Conservation (phyloP, 2,888 invertebrate genomes). For the Hydrotaea cyrtoneurina region DNA sequence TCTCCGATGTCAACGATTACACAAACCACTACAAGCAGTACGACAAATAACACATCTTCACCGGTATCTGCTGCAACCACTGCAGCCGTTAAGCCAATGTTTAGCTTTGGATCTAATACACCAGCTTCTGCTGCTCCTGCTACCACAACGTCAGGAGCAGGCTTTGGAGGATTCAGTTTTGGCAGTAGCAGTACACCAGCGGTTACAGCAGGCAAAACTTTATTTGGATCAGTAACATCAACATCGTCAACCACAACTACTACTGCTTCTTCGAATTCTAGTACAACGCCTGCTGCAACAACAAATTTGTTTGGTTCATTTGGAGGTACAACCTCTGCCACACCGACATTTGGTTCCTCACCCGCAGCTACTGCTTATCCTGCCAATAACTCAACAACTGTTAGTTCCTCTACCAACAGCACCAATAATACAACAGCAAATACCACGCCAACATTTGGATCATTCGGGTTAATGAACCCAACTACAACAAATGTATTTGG, state of each 20-base stretch:
- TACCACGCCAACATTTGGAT: constrained; percentile 65
- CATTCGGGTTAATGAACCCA: constrained; percentile 61
- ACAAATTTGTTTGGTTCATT: constrained; percentile 69
- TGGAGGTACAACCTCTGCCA: constrained; percentile 50
- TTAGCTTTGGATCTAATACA: constrained; percentile 66
- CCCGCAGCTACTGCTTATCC: constrained; percentile 65
- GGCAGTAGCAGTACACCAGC: constrained; percentile 49
- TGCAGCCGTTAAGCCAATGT: constrained; percentile 68
- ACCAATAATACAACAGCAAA: constrained; percentile 57
- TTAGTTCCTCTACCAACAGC: constrained; percentile 56
- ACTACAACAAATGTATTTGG: constrained; percentile 66
- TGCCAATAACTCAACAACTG: constrained; percentile 50
- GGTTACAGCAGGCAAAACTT: constrained; percentile 38
- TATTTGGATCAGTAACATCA: constrained; percentile 52
- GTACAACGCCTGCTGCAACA: constrained; percentile 56
- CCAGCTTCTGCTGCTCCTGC: constrained; percentile 42
- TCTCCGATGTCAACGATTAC: constrained; percentile 15
- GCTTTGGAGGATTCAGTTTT: constrained; percentile 66
- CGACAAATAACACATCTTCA: constrained; percentile 46
- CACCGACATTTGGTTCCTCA: constrained; percentile 68
- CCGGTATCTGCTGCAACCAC: constrained; percentile 52
- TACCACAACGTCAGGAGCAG: constrained; percentile 51
- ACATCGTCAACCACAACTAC: constrained; percentile 49
- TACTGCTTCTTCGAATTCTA: constrained; percentile 1
- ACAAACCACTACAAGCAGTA: background rate